Evolutionary conservation across 2,888 invertebrate species (phyloP).

Genomic region (Mesoligia furuncula): DNA sequence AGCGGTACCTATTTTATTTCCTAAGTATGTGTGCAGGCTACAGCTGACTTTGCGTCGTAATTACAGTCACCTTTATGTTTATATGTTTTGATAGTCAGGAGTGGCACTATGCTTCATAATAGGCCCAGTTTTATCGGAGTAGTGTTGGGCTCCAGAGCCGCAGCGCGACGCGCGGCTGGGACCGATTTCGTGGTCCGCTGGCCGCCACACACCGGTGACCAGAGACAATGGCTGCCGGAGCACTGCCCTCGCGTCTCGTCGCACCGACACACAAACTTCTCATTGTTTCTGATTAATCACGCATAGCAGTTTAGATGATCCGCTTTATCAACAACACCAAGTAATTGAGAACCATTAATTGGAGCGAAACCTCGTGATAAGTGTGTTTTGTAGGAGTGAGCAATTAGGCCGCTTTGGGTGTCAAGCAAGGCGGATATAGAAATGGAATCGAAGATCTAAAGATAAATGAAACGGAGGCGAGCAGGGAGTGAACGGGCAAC

Average conservation of each 20-base stretch:
- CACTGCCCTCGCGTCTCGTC: conserved; percentile 80
- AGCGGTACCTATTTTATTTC: background rate
- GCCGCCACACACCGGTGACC: conserved; percentile 85
- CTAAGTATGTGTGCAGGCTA: background rate
- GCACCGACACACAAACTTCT: conserved; percentile 73
- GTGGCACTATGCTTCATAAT: conserved; percentile 38
- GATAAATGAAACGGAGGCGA: conserved; percentile 55
- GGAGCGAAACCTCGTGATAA: conserved; percentile 63
- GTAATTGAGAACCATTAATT: conserved; percentile 62
- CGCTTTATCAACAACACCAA: conserved; percentile 67
- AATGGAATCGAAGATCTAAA: conserved; percentile 58
- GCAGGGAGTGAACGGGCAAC: conserved; percentile 42
- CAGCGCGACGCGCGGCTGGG: conserved; percentile 75
- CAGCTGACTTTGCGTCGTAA: background rate
- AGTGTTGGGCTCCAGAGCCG: conserved; percentile 56
- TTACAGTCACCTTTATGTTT: background rate
- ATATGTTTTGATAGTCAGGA: conserved; percentile 23
- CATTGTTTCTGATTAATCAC: conserved; percentile 85
- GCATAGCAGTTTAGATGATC: conserved; percentile 70
- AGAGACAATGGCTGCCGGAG: conserved; percentile 84
- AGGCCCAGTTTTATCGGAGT: conserved; percentile 48
- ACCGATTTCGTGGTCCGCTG: conserved; percentile 89
- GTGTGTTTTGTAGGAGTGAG: conserved; percentile 57
- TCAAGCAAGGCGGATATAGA: conserved; percentile 51
- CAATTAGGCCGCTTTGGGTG: conserved; percentile 53